Evolutionary conservation across 1,140 invertebrate genomes (phyloP).

Genomic region (Matsumurasca onukii): DNA sequence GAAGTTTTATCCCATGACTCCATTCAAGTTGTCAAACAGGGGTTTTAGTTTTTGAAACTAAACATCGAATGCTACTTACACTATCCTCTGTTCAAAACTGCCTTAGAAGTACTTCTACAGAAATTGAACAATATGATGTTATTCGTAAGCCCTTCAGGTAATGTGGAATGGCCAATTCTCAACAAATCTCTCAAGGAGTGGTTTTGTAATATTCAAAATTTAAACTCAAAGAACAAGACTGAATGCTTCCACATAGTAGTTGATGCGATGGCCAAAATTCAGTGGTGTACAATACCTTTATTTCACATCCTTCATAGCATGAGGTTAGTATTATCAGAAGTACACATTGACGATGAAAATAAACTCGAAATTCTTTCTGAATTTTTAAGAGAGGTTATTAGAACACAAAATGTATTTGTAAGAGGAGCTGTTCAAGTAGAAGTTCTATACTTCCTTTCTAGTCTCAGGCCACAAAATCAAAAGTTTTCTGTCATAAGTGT

Average conservation of each 20-base stretch:
- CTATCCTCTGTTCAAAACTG: background rate
- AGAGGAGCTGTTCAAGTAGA: conserved; percentile 41
- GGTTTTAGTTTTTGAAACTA: conserved; percentile 43
- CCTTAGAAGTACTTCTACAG: background rate
- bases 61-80: conserved; percentile 12
- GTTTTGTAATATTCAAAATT: background rate
- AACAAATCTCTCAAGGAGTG: background rate
- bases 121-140: background rate
- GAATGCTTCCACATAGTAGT: background rate
- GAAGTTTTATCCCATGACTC: conserved; percentile 53
- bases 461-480: conserved; percentile 31
- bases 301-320: conserved; percentile 2
- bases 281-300: conserved; percentile 15
- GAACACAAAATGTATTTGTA: conserved; percentile 40
- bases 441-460: conserved; percentile 35
- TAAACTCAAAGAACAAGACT: background rate
- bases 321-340: background rate
- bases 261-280: background rate
- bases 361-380: conserved; percentile 31
- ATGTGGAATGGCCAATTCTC: background rate
- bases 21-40: conserved; percentile 50
- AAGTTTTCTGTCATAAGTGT: conserved; percentile 13
- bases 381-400: conserved; percentile 37
- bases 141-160: background rate
- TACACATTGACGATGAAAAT: conserved; percentile 18